Percentiles rank a stretch among this genome's conserved stretches.
Evolutionary conservation across 2,888 invertebrate species (phyloP).

Genomic region (Microctonus brassicae): DNA sequence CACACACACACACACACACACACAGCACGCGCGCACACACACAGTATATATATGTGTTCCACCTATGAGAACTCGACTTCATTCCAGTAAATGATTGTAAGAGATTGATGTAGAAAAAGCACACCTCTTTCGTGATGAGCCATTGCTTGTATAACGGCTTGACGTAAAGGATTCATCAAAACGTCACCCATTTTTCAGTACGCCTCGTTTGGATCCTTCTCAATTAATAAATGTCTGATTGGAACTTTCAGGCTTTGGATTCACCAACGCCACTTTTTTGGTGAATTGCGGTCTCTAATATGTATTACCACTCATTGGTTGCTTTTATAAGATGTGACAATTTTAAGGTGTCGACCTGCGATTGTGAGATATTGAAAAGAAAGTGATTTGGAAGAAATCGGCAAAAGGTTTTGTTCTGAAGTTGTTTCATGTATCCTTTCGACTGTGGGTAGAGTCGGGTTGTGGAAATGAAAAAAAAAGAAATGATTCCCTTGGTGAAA

Average conservation of each 20-base stretch:
- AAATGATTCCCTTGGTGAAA: slow-evolving; percentile 8
- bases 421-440: slow-evolving; percentile 6
- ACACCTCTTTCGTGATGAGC: slow-evolving; percentile 4
- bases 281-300: not conserved
- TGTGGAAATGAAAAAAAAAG: not conserved
- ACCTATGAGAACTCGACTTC: slow-evolving; percentile 15
- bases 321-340: not conserved
- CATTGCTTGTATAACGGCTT: not conserved
- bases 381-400: not conserved
- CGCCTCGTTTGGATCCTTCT: not conserved
- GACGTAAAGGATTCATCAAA: slow-evolving; percentile 24
- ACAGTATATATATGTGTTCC: not conserved
- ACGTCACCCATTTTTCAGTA: not conserved
- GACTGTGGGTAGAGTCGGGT: not conserved
- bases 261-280: not conserved
- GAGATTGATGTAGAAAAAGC: not conserved
- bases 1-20: no score
- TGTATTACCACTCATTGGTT: not conserved
- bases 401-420: slow-evolving; percentile 8
- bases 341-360: not conserved
- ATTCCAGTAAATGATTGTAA: slow-evolving; percentile 14
- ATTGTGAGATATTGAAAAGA: not conserved
- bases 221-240: slow-evolving; percentile 25
- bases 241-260: not conserved
- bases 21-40: no score